phyloP scores from a whole-genome alignment of 2,888 invertebrate genomes.

The Argyresthia albistria region DNA sequence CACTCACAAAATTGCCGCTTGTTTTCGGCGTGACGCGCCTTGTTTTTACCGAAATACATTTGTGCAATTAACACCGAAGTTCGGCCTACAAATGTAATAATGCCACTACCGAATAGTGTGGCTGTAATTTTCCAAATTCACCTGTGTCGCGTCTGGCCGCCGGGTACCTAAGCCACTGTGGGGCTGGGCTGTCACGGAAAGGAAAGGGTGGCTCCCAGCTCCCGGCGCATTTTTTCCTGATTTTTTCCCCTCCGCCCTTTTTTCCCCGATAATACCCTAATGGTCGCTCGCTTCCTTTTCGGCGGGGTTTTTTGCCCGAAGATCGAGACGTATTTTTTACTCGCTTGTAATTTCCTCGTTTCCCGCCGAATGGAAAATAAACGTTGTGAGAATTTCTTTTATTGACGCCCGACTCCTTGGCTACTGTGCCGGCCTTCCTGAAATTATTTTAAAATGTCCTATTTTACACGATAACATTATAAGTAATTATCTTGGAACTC shows the following conservation, averaged over 20 bases:
- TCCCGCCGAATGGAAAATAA: constrained; percentile 55
- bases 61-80: not conserved
- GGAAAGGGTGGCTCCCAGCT: constrained; percentile 52
- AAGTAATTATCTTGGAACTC: too few relatives aligned
- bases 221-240: constrained; percentile 63
- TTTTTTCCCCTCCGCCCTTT: constrained; percentile 52
- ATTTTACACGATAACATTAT: too few relatives aligned
- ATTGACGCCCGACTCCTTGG: constrained; percentile 37
- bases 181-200: constrained; percentile 57
- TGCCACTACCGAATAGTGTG: constrained; percentile 15
- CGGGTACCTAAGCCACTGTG: constrained; percentile 50
- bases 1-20: not conserved
- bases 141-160: constrained; percentile 56
- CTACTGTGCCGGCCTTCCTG: not conserved
- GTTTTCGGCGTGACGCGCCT: not conserved
- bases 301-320: constrained; percentile 54
- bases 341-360: constrained; percentile 59
- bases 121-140: constrained; percentile 70
- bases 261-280: constrained; percentile 70
- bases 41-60: constrained; percentile 3
- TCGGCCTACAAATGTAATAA: not conserved
- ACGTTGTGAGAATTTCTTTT: constrained; percentile 29
- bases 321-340: constrained; percentile 67
- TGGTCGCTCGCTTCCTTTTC: constrained; percentile 70
- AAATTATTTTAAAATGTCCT: too few relatives aligned